Evolutionary conservation across 2,797 vertebrate genomes (phyloP).

Genomic region (Paedocypris micromegethes): DNA sequence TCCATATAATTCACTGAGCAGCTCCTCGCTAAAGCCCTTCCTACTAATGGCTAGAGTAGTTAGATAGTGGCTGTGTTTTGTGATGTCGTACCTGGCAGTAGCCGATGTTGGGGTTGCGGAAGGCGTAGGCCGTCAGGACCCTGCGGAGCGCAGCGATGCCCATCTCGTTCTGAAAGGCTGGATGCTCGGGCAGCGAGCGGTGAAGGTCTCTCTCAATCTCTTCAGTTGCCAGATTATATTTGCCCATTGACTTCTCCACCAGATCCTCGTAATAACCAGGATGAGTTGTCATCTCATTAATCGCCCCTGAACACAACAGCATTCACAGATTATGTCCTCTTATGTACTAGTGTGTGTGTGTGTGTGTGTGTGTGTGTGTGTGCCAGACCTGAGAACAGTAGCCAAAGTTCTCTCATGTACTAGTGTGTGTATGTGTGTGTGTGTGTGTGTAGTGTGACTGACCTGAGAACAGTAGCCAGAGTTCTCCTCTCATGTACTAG

Average conservation of each 20-base stretch:
- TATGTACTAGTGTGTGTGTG: slow-evolving; percentile 63
- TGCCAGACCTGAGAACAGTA: slow-evolving; percentile 87
- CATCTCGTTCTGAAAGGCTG: slow-evolving; percentile 98
- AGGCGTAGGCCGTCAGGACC: slow-evolving; percentile 94
- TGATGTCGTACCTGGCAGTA: slow-evolving; percentile 85
- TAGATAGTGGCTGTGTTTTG: not conserved
- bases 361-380: not conserved
- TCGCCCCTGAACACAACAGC: slow-evolving; percentile 69
- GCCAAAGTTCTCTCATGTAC: slow-evolving; percentile 93
- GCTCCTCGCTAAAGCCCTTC: too few relatives aligned
- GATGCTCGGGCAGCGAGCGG: slow-evolving; percentile 94
- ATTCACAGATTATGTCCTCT: slow-evolving; percentile 62
- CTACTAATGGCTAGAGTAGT: too few relatives aligned
- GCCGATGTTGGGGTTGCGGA: slow-evolving; percentile 95
- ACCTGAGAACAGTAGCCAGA: slow-evolving; percentile 97
- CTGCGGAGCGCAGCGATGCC: slow-evolving; percentile 93
- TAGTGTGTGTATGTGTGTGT: too few relatives aligned
- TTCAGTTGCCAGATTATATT: slow-evolving; percentile 94
- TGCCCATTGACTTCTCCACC: slow-evolving; percentile 96
- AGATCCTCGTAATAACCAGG: slow-evolving; percentile 95
- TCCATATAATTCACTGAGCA: too few relatives aligned
- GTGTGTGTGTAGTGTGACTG: slow-evolving; percentile 31
- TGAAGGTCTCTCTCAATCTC: slow-evolving; percentile 97
- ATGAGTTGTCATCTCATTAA: slow-evolving; percentile 96
- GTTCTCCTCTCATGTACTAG: slow-evolving; percentile 85